phyloP scores from a whole-genome alignment of 2,797 vertebrate species.

The Darevskia mixta region DNA sequence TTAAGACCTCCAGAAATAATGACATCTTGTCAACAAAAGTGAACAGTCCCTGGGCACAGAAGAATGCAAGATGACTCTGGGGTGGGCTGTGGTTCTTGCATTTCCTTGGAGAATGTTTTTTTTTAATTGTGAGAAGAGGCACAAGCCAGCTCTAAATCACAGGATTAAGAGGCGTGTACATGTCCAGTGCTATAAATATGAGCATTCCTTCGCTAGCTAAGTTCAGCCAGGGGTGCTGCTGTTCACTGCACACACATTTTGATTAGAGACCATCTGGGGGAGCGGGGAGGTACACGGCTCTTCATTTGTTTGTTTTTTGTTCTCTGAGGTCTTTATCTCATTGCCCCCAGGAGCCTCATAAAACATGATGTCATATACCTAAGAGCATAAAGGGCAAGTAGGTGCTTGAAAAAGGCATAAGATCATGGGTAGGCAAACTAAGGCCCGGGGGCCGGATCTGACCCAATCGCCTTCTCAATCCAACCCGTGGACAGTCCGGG shows the following conservation, averaged over 20 bases:
- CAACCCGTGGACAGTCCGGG: fast-evolving
- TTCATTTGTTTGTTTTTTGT: not conserved
- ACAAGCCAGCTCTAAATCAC: not conserved
- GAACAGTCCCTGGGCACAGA: not conserved
- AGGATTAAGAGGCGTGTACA: not conserved
- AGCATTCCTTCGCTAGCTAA: not conserved
- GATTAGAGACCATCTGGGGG: not conserved
- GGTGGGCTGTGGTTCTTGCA: not conserved
- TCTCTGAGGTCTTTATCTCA: not conserved
- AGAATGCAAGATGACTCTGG: not conserved
- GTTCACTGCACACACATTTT: not conserved
- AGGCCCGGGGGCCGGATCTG: too few species aligned
- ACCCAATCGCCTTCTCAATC: too few species aligned
- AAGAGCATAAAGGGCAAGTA: not conserved
- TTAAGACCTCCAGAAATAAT: not conserved
- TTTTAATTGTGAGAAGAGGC: not conserved
- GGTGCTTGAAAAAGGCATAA: not conserved
- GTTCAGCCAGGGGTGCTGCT: not conserved
- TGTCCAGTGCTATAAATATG: not conserved
- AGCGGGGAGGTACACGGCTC: not conserved
- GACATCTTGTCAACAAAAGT: not conserved
- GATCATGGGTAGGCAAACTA: not conserved
- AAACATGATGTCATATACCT: not conserved
- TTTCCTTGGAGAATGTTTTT: not conserved
- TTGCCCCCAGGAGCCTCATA: not conserved